Evolutionary conservation across 1,140 invertebrate genomes (phyloP).

Genomic region (Brachystomella parvula): DNA sequence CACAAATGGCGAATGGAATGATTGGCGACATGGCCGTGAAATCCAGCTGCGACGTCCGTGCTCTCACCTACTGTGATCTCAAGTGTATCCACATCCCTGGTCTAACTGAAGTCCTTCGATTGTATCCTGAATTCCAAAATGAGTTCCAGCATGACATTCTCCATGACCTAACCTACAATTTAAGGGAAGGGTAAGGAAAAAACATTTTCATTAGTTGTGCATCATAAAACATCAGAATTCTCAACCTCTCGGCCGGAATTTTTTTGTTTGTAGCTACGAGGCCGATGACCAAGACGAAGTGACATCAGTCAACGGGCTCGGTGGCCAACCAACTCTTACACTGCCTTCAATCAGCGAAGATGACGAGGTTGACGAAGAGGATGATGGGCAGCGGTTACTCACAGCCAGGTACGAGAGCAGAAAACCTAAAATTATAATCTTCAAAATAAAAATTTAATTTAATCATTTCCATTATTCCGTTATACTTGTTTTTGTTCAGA

Average conservation of each 20-base stretch:
- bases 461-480: too few species aligned
- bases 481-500: conserved; percentile 18
- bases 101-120: conserved; percentile 74
- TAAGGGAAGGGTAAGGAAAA: conserved; percentile 83
- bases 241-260: neutral
- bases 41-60: conserved; percentile 88
- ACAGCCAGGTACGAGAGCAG: conserved; percentile 34
- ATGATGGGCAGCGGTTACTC: conserved; percentile 45
- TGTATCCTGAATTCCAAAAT: conserved; percentile 86
- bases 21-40: conserved; percentile 71
- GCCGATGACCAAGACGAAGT: conserved; percentile 21
- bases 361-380: conserved; percentile 71
- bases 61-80: conserved; percentile 79
- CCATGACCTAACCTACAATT: conserved; percentile 90
- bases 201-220: conserved; percentile 50
- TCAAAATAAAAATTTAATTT: conserved; percentile 7
- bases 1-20: conserved; percentile 44
- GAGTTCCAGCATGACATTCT: conserved; percentile 89
- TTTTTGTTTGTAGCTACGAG: conserved; percentile 30
- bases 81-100: conserved; percentile 88
- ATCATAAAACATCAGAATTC: neutral
- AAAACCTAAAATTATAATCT: neutral
- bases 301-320: conserved; percentile 55
- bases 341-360: conserved; percentile 85
- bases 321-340: conserved; percentile 62